Evolutionary conservation across 2,888 invertebrate species (phyloP).

Genomic region (Tortricodes alternella): DNA sequence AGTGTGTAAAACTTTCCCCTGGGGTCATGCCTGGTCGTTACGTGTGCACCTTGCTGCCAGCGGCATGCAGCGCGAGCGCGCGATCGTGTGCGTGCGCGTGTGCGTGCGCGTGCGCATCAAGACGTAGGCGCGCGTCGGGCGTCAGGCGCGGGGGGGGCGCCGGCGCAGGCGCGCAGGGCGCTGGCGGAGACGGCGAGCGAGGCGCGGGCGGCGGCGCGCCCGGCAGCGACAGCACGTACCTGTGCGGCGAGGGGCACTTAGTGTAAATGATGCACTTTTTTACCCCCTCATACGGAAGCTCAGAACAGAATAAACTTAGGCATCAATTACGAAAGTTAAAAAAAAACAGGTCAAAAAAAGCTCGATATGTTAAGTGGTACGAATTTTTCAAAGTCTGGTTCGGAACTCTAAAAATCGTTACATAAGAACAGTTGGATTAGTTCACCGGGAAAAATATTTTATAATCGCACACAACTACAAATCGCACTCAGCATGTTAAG

Average conservation of each 20-base stretch:
- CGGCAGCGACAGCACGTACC: constrained; percentile 73
- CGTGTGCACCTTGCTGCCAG: constrained; percentile 65
- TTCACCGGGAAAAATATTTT: no score
- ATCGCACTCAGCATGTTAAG: neutral
- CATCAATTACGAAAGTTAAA: no score
- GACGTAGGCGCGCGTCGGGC: constrained; percentile 25
- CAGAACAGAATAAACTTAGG: no score
- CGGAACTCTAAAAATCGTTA: no score
- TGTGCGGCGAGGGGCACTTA: constrained; percentile 34
- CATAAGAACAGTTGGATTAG: no score
- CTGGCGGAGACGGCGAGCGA: constrained; percentile 46
- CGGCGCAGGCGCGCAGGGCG: no score
- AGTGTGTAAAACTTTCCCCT: neutral
- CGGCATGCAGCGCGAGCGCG: constrained; percentile 43
- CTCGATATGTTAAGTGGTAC: no score
- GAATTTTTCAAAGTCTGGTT: no score
- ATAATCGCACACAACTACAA: neutral
- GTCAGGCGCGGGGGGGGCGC: constrained; percentile 30
- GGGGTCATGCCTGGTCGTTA: constrained; percentile 37
- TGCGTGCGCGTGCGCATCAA: constrained; percentile 30
- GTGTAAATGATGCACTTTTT: neutral
- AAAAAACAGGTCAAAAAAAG: no score
- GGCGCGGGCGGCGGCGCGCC: constrained; percentile 64
- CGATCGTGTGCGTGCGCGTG: constrained; percentile 28
- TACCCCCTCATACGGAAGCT: neutral